A percentile compares a stretch with the other conserved stretches of the same genome.
These are phyloP conservation scores for Papilio helenus DNA, from an alignment of 1,140 invertebrate genomes.

Conservation along the genomic window DNA sequence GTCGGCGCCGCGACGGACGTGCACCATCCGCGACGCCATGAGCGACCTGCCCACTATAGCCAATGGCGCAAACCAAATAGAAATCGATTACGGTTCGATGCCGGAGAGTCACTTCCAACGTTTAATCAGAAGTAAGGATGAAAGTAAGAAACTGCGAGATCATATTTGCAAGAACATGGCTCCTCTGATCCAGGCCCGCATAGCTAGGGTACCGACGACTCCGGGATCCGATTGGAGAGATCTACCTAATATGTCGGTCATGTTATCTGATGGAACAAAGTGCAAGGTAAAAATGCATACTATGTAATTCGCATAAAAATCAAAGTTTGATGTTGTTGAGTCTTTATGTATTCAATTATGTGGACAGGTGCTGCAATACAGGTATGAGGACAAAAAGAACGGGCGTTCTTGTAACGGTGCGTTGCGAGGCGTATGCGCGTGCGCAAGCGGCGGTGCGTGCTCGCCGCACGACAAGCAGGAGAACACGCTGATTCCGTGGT, in stretches of 20 bases:
- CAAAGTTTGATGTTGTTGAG: too few relatives aligned
- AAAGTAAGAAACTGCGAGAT: conserved; percentile 85
- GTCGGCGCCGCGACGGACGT: conserved; percentile 88
- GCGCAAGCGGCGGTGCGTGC: conserved; percentile 86
- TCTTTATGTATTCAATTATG: background rate
- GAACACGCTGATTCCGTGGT: conserved; percentile 95
- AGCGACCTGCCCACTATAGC: conserved; percentile 91
- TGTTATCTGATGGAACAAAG: conserved; percentile 88
- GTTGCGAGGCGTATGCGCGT: conserved; percentile 91
- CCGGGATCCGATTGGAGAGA: conserved; percentile 94
- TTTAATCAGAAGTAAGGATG: conserved; percentile 86
- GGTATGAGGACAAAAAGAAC: conserved; percentile 88
- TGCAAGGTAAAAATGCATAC: conserved; percentile 73
- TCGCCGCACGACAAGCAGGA: conserved; percentile 90
- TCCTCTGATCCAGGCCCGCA: conserved; percentile 90
- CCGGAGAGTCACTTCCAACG: conserved; percentile 91
- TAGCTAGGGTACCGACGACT: conserved; percentile 89
- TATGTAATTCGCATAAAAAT: background rate
- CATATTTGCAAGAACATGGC: conserved; percentile 95
- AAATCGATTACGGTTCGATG: conserved; percentile 90
- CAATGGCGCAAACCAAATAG: conserved; percentile 88
- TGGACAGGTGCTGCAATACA: conserved; percentile 85
- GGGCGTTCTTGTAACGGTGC: conserved; percentile 83
- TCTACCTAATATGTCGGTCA: conserved; percentile 90
- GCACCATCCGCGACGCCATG: conserved; percentile 92